A percentile compares a stretch with the other conserved stretches of the same genome.
phyloP scores from a whole-genome alignment of 2,113 vertebrate genomes.

The Campylomormyrus numenius region DNA sequence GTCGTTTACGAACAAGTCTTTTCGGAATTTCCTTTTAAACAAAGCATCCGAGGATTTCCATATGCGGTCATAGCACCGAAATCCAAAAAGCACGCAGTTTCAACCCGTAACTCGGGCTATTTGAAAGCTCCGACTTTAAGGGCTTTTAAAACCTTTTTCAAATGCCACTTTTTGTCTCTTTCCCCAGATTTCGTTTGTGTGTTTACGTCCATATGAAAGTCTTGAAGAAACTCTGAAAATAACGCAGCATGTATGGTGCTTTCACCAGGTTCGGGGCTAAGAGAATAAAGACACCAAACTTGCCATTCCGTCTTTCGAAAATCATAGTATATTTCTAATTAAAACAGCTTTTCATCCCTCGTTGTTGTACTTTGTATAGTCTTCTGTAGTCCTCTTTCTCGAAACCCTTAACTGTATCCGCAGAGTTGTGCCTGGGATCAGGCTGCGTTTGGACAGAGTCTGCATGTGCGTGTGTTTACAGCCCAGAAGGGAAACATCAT shows the following conservation, averaged over 20 bases:
- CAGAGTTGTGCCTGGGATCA: not conserved
- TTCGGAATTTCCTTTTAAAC: slow-evolving; percentile 15
- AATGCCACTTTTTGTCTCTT: not conserved
- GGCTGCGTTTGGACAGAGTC: not conserved
- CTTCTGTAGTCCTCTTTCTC: not conserved
- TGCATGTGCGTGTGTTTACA: slow-evolving; percentile 9
- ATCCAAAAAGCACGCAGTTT: slow-evolving; percentile 2
- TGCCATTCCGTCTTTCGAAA: slow-evolving; percentile 1
- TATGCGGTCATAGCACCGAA: slow-evolving; percentile 12
- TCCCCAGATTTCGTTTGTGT: not conserved
- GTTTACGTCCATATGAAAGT: slow-evolving; percentile 10
- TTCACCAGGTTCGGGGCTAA: not conserved
- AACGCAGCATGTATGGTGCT: not conserved
- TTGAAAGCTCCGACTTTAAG: not conserved
- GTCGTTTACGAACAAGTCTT: not conserved
- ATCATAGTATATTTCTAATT: not conserved
- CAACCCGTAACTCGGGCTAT: not conserved
- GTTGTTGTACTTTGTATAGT: not conserved
- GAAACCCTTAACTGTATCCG: not conserved
- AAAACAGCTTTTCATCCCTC: not conserved
- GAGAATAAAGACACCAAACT: not conserved
- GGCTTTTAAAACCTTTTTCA: not conserved
- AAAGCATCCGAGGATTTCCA: slow-evolving; percentile 7
- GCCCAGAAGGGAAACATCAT: not conserved
- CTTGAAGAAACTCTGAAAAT: not conserved